Base-by-base conservation (phyloP, 2,888 invertebrate species). In the Allophyes oxyacanthae region DNA sequence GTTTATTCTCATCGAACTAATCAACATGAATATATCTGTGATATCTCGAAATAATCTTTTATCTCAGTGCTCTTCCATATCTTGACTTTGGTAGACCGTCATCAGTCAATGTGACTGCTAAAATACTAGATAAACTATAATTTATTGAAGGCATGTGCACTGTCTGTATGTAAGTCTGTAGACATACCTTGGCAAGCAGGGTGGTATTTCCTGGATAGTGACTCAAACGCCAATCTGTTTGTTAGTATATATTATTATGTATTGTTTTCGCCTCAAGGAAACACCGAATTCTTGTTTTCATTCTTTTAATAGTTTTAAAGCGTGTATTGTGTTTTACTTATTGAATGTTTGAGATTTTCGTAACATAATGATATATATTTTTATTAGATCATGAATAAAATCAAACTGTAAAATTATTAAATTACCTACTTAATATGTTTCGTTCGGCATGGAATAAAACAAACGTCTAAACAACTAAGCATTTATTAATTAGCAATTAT, bases 181-280 rank as follows among this genome's bases (percentile, higher is more conserved):
- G 63, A 62, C 49, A 59, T 62, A 43, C 50, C 56, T 88, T 89
- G 88, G 88, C 87, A 87, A 76, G 62, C 61, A 40, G 8, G 51
- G 60, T 81, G 85, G 87, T 87, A 88, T 87, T 89, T 89, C 88
- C 89, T 90, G 84, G 75, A 81, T 69, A 37, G 48, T 89, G 89
- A 89, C 66, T 90, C 88, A 89, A 37, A 7, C 15, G 15, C 13
- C 38, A 10, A 43, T 43, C n/a, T 44, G 49, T 56, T 56, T 38
- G 15, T 54, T 20, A 20, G 15, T 44, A 3, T 63, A 53, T 63
- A 60, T 58, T 8, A 8, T 4, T 28, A 8, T 28, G 28, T 28
- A 20, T 20, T 20, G 53, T 43, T 59, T 48, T 53, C 34, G 38
- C 11, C 41, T 7, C 28, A 30, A 38, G 44, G 0, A 42, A 13